These are phyloP conservation scores for Mantis religiosa DNA, from an alignment of 2,888 invertebrate genomes.

Conservation along the genomic window DNA sequence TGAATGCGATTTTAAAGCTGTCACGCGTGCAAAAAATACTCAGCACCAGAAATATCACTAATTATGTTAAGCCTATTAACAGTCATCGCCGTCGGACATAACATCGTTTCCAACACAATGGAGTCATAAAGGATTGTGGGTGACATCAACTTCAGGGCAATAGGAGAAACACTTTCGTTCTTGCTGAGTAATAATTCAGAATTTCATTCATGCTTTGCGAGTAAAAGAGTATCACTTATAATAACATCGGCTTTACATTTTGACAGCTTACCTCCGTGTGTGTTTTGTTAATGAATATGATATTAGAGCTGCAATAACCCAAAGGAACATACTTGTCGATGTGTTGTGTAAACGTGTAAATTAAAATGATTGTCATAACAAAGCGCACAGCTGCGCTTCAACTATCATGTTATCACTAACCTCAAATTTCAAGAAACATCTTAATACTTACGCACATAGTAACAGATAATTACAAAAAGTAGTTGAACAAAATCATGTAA, in stretches of 20 bases:
- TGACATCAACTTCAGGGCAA: constrained; percentile 18
- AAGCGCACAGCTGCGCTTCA: neutral
- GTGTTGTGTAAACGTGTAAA: constrained; percentile 16
- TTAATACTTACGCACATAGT: neutral
- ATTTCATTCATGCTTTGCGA: neutral
- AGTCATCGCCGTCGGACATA: constrained; percentile 29
- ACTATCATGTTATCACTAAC: neutral
- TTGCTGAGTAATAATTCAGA: no score
- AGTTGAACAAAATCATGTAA: neutral
- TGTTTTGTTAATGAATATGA: neutral
- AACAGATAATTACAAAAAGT: neutral
- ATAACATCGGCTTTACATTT: neutral
- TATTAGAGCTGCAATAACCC: neutral
- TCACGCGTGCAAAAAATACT: neutral
- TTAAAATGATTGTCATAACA: neutral
- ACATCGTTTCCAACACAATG: constrained; percentile 29
- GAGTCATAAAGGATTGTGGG: constrained; percentile 31
- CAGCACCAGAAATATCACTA: neutral
- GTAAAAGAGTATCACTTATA: neutral
- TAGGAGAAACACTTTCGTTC: neutral
- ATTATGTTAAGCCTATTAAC: constrained; percentile 12
- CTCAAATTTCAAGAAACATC: neutral
- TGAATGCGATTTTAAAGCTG: neutral
- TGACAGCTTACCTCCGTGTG: neutral
- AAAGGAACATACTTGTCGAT: neutral